Evolutionary conservation across 2,113 vertebrate genomes (phyloP).

Genomic region (Pedetes capensis): DNA sequence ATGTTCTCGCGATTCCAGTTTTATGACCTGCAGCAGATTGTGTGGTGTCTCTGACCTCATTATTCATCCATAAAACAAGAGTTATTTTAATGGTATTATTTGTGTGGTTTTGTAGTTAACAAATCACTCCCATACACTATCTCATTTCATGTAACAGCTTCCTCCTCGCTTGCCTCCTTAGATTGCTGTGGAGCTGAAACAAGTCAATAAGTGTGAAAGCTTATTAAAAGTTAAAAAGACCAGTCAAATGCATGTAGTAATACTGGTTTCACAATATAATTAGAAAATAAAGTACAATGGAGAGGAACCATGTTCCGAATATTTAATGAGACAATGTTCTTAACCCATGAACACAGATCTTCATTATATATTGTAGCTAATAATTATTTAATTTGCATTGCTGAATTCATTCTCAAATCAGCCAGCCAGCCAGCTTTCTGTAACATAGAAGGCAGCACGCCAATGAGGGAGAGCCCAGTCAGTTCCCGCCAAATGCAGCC

Average conservation of each 20-base stretch:
- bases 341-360: constrained; percentile 28
- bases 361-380: not conserved
- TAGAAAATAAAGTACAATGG: constrained; percentile 53
- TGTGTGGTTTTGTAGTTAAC: not conserved
- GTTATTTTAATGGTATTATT: not conserved
- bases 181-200: constrained; percentile 30
- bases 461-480: not conserved
- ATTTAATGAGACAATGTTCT: constrained; percentile 18
- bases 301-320: not conserved
- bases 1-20: not conserved
- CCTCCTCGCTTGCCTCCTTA: not conserved
- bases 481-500: not conserved
- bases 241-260: not conserved
- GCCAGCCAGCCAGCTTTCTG: not conserved
- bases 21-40: not conserved
- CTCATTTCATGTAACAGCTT: not conserved
- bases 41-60: not conserved
- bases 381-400: constrained; percentile 18
- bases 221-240: not conserved
- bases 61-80: not conserved
- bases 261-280: constrained; percentile 42
- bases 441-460: not conserved
- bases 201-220: constrained; percentile 8
- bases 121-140: constrained; percentile 4
- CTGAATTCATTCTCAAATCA: not conserved